Evolutionary conservation across 2,797 vertebrate species (phyloP).

Genomic region (Lacerta agilis): DNA sequence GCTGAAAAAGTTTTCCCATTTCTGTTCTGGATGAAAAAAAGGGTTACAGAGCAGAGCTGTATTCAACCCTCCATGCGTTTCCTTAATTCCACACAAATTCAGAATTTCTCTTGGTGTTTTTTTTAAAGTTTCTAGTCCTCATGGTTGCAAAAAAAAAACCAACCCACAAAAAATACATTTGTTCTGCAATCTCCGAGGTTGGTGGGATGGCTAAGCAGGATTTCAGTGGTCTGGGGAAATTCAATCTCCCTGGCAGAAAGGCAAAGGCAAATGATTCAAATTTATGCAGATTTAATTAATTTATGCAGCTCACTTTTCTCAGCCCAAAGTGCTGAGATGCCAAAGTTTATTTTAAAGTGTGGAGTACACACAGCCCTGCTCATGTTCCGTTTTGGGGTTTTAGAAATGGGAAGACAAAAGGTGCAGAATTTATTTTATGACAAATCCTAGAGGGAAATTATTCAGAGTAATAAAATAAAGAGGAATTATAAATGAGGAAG

Average conservation of each 20-base stretch:
- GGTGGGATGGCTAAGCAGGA: neutral
- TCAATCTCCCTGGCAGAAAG: too few relatives aligned
- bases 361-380: neutral
- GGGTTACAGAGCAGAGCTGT: too few relatives aligned
- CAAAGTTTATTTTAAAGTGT: neutral
- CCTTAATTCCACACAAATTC: too few relatives aligned
- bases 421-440: slow-evolving; percentile 69
- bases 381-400: neutral
- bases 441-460: slow-evolving; percentile 75
- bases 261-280: neutral
- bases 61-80: too few relatives aligned
- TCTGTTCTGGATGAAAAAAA: too few relatives aligned
- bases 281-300: neutral
- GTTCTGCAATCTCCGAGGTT: neutral
- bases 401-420: slow-evolving; percentile 55
- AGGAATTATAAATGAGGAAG: slow-evolving; percentile 72
- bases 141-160: too few relatives aligned
- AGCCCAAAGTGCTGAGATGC: neutral
- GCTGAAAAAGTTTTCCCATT: too few relatives aligned
- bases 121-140: too few relatives aligned
- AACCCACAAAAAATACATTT: neutral
- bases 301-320: neutral
- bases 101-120: too few relatives aligned
- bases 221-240: too few relatives aligned
- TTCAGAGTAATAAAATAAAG: slow-evolving; percentile 76